Base-by-base conservation (phyloP, 2,888 invertebrate species). In the Trissolcus japonicus region DNA sequence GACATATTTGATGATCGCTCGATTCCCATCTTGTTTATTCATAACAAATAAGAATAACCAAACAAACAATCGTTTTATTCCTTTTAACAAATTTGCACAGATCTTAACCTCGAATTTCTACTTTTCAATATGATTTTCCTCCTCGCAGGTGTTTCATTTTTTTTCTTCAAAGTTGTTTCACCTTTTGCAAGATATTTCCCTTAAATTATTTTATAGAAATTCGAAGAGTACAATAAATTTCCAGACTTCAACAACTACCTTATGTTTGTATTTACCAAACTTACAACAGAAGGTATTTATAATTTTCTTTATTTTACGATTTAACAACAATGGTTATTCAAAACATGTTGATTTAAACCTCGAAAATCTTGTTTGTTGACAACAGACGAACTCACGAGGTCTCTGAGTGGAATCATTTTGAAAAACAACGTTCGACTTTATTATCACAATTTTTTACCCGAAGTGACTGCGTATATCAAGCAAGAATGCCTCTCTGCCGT, bases 181-280 rank as follows among this genome's bases (percentile, higher is more conserved):
- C 0, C 9, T 11, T 35, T 35, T 35, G 35, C 9, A 35, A 35
- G 4, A 14, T 7, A 1, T 46, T 16, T 16, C 14, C 16, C 59
- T 87, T 85, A 89, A 88, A 88, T 85, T 84, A 9, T 21, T 61
- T 60, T 25, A 83, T 90, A 99, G 97, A 98, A 98, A 96, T 92
- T 99, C 90, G 98, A 98, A 91, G 97, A 98, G 91, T 91, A 99
- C 84, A 99, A 98, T 90, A 96, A 96, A 89, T 98, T 96, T 91
- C 98, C 98, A 82, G 98, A 99, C 89, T 99, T 99, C 90, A 99
- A 99, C 90, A 99, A 98, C 90, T 99, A 99, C 90, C 92, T 99
- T 86, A 98, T 98, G 90, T 99, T 97, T 91, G 98, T 99, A 83
- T 92, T 99, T 86, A 98, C 98, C 71, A 97, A 98, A 92, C 91